A percentile compares a stretch with the other conserved stretches of the same genome.
These are phyloP conservation scores for Rhyzopertha dominica DNA, from an alignment of 1,140 invertebrate genomes.

Conservation along the genomic window DNA sequence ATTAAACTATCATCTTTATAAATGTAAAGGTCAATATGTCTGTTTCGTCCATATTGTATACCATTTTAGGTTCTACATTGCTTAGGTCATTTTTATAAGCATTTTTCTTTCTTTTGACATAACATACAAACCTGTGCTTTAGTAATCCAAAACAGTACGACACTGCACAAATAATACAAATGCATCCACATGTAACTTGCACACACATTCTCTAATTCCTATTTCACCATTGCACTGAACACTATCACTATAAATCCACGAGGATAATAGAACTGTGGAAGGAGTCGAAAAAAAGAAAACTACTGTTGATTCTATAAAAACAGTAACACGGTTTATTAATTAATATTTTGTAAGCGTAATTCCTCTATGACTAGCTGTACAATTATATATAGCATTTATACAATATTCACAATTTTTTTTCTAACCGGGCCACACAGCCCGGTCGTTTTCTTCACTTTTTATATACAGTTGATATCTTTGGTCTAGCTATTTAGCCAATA, in stretches of 20 bases:
- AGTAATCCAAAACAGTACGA: no score
- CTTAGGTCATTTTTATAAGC: no score
- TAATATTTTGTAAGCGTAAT: constrained; percentile 46
- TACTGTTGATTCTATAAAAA: constrained; percentile 43
- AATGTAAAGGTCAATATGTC: no score
- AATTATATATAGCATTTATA: constrained; percentile 46
- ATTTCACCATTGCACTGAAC: no score
- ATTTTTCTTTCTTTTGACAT: no score
- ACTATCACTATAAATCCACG: constrained; percentile 3
- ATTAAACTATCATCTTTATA: no score
- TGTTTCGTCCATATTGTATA: no score
- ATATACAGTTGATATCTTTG: constrained; percentile 44
- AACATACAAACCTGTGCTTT: no score
- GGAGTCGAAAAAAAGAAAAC: constrained; percentile 31
- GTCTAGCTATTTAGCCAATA: constrained; percentile 40
- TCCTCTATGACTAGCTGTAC: constrained; percentile 47
- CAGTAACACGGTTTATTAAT: constrained; percentile 45
- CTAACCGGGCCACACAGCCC: constrained; percentile 18
- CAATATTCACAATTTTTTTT: constrained; percentile 44
- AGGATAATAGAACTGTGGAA: constrained; percentile 1
- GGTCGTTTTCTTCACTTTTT: constrained; percentile 34
- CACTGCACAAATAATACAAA: no score
- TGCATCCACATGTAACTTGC: no score
- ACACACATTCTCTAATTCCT: no score
- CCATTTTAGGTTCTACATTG: no score